phyloP scores from a whole-genome alignment of 1,140 invertebrate genomes.

The Thaumatotibia leucotreta region DNA sequence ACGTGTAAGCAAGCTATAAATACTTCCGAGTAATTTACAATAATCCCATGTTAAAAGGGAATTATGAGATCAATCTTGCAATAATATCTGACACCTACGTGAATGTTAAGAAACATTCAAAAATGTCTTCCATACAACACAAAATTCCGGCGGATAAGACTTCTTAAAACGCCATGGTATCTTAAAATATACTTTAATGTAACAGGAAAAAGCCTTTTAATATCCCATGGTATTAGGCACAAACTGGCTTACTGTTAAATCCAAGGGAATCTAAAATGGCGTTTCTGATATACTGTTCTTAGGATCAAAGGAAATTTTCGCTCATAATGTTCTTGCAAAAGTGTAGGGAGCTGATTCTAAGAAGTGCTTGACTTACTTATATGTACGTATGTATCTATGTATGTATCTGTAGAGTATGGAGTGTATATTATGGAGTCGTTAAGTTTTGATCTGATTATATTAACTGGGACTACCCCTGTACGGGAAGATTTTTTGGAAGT shows the following conservation, averaged over 20 bases:
- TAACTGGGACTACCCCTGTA: no score
- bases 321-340: conserved; percentile 31
- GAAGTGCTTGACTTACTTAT: not conserved
- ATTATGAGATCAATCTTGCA: not conserved
- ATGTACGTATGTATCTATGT: no score
- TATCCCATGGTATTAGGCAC: not conserved
- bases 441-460: not conserved
- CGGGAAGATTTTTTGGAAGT: no score
- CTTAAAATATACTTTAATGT: not conserved
- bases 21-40: not conserved
- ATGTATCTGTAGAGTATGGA: not conserved
- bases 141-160: not conserved
- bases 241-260: not conserved
- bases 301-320: conserved; percentile 30
- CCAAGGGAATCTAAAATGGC: not conserved
- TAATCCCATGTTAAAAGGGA: not conserved
- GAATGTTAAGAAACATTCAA: not conserved
- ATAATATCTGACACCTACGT: not conserved
- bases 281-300: conserved; percentile 11
- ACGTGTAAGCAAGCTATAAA: not conserved
- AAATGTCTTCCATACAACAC: no score
- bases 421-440: not conserved
- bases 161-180: no score
- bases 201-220: not conserved
- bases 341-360: conserved; percentile 16